Evolutionary conservation across 2,888 invertebrate species (phyloP), one percentile per base, ranked within the genome.

Genomic region (Brenthis daphne): DNA sequence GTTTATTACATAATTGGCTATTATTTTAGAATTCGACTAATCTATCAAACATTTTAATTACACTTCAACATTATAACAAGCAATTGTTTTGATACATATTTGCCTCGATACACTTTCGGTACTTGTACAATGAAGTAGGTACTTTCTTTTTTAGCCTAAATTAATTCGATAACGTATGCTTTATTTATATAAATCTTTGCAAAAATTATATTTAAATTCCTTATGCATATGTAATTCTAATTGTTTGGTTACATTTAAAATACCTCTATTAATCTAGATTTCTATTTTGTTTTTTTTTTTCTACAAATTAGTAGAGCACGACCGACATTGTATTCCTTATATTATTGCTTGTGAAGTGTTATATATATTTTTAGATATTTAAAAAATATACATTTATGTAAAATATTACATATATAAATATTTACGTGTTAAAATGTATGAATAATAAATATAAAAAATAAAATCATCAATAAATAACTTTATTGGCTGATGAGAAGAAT

Each of bases 1-100:
- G 50, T 20, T 55, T 54, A 66, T 58, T 58, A 66, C 53, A 57
- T 67, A 54, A 67, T 56, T 47, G 54, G 37, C 24, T 43, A 56
- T 56, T 56, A 61, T 37, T 48, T 60, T 29, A n/a, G n/a, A 29
- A 60, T 6, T 60, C 24, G 24, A 24, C 58, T 29, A 60, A 48
- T 48, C 24, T 60, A 48, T 60, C 20, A 50, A 48, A 24, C 48
- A 43, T 43, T 43, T 43, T 43, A 43, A 43, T 43, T 43, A 2
- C 37, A 43, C 37, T 11, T 43, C 37, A 11, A 11, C 37, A 43
- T 11, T 11, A 37, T 8, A 33, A 33, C 5, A 33, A 8, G 37
- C 14, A n/a, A 29, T 60, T 24, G 48, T 60, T n/a, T 11, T n/a
- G 12, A 48, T 48, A 48, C 48, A 48, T 48, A 60, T 48, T 50